A percentile compares a stretch with the other conserved stretches of the same genome.
Conservation (phyloP, 2,888 invertebrate species). For the Parochlus steinenii region DNA sequence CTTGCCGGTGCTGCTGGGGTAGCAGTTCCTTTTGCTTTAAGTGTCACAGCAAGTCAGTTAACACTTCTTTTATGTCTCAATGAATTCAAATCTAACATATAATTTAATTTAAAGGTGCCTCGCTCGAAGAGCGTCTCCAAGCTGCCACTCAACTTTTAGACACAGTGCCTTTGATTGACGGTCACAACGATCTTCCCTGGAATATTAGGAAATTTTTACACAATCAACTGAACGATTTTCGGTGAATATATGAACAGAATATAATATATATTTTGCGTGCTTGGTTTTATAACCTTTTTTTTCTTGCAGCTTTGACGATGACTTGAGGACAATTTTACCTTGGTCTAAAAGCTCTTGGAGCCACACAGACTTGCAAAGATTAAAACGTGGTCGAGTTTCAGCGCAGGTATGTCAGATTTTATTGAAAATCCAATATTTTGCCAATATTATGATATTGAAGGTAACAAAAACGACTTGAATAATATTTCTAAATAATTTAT, state of each 20-base stretch:
- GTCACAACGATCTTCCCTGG: conserved; percentile 84
- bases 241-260: too few relatives aligned
- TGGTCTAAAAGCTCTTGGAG: conserved; percentile 61
- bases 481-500: too few relatives aligned
- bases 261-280: too few relatives aligned
- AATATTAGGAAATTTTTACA: conserved; percentile 80
- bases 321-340: conserved; percentile 48
- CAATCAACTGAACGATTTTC: conserved; percentile 71
- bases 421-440: too few relatives aligned
- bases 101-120: conserved; percentile 36
- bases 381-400: conserved; percentile 56
- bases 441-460: too few relatives aligned
- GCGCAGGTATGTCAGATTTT: conserved; percentile 47
- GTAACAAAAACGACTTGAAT: too few relatives aligned
- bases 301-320: conserved; percentile 41
- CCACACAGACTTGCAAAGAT: conserved; percentile 59
- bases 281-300: conserved; percentile 3
- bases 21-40: conserved; percentile 60
- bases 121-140: conserved; percentile 57
- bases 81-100: neutral
- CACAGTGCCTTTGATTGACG: conserved; percentile 65
- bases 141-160: conserved; percentile 55
- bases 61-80: neutral
- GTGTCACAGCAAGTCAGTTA: conserved; percentile 44
- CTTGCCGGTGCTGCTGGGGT: conserved; percentile 66